These are phyloP conservation scores for Euphonia xanthogaster DNA, from an alignment of 2,797 vertebrate species.

Conservation along the genomic window DNA sequence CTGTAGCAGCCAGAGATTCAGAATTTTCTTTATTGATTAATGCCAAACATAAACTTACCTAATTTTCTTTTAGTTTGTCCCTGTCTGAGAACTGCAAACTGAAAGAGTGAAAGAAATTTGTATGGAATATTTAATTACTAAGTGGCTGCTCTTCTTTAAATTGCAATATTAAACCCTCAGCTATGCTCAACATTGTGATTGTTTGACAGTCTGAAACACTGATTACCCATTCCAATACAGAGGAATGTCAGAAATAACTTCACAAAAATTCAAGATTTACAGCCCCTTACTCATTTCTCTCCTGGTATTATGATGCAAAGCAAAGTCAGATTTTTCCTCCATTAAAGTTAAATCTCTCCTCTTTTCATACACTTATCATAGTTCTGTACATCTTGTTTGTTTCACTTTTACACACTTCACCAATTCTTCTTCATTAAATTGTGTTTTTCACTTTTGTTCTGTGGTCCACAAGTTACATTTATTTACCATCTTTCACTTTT, in stretches of 20 bases:
- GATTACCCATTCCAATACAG: not conserved
- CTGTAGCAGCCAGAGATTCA: not conserved
- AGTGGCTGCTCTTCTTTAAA: not conserved
- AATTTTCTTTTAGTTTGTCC: not conserved
- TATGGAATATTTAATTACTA: not conserved
- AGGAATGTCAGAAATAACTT: not conserved
- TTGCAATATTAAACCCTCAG: not conserved
- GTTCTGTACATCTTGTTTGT: not conserved
- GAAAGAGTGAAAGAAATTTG: not conserved
- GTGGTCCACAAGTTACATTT: not conserved
- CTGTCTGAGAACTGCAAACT: not conserved
- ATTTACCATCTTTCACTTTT: not conserved
- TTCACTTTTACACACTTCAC: not conserved
- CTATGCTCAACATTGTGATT: not conserved
- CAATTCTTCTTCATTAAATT: not conserved
- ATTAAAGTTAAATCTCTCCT: not conserved
- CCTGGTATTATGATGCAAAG: not conserved
- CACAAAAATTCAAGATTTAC: not conserved
- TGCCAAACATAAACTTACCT: not conserved
- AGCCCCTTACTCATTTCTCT: not conserved
- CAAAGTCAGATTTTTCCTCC: not conserved
- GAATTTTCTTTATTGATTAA: not conserved
- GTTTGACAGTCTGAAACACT: not conserved
- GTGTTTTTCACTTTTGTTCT: not conserved
- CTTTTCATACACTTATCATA: not conserved